These are phyloP conservation scores for Erinaceus europaeus DNA, from an alignment of 2,113 vertebrate genomes.

Conservation along the genomic window DNA sequence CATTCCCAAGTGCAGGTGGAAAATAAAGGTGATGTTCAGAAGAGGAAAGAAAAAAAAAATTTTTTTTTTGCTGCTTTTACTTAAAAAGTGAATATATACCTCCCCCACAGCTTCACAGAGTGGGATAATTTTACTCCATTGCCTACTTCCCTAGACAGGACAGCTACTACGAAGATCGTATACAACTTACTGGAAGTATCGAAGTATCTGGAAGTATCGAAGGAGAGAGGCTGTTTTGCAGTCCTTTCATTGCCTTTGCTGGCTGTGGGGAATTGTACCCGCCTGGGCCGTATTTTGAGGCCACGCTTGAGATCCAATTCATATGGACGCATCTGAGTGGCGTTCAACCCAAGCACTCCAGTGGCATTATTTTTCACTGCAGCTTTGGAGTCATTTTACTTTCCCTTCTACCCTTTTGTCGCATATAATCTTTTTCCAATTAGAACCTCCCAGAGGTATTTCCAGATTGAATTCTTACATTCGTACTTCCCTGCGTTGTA, in stretches of 20 bases:
- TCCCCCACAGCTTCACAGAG: not conserved
- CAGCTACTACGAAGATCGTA: too few relatives aligned
- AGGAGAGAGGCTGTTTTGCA: too few relatives aligned
- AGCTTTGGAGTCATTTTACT: not conserved
- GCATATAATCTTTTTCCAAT: too few relatives aligned
- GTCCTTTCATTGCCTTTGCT: too few relatives aligned
- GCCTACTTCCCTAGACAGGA: not conserved
- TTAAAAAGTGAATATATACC: constrained; percentile 11
- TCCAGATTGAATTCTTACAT: not conserved
- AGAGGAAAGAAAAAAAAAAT: too few relatives aligned
- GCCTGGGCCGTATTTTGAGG: not conserved
- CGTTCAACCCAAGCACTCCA: not conserved
- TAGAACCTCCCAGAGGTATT: not conserved
- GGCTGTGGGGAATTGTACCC: not conserved
- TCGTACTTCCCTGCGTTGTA: not conserved
- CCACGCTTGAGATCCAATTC: not conserved
- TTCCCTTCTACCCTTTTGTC: not conserved
- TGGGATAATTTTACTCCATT: not conserved
- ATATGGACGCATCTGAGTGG: not conserved
- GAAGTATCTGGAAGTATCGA: too few relatives aligned
- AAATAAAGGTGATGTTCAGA: not conserved
- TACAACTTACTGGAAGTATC: too few relatives aligned
- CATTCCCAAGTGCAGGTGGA: not conserved
- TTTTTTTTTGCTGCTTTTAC: constrained; percentile 1
- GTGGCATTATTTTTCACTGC: not conserved